Percentiles rank a stretch among this genome's conserved stretches.
phyloP scores from a whole-genome alignment of 2,113 vertebrate species.

The Sorex fumeus region DNA sequence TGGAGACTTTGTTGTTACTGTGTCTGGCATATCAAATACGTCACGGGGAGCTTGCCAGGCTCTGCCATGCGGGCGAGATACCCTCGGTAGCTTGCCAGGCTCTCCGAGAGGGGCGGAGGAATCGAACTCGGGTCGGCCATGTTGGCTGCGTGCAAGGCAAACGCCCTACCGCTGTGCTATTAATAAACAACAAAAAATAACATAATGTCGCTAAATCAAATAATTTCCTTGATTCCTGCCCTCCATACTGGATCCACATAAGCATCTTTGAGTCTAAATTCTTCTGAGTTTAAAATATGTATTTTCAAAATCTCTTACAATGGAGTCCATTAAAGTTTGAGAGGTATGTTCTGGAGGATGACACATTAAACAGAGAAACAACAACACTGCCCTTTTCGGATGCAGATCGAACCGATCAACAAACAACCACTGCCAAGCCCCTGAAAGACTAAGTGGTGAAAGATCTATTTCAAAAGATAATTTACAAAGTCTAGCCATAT shows the following conservation, averaged over 20 bases:
- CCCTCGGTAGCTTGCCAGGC: no score
- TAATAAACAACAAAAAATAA: not conserved
- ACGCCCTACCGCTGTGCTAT: no score
- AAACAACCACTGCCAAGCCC: not conserved
- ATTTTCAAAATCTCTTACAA: not conserved
- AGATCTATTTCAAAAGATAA: conserved; percentile 55
- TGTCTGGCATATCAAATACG: no score
- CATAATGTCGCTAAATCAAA: not conserved
- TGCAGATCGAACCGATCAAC: fast-evolving
- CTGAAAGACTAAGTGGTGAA: conserved; percentile 53
- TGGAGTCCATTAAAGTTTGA: not conserved
- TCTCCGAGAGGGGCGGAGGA: no score
- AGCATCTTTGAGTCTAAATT: not conserved
- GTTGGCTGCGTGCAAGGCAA: no score
- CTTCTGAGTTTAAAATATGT: not conserved
- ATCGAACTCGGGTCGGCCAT: no score
- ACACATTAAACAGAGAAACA: conserved; percentile 6
- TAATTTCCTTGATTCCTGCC: not conserved
- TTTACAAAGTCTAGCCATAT: conserved; percentile 57
- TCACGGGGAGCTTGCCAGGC: no score
- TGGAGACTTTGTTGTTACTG: no score
- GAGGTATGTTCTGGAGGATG: conserved; percentile 9
- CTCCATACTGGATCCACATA: not conserved
- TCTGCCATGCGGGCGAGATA: no score
- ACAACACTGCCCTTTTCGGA: not conserved